Evolutionary conservation across 2,113 vertebrate species (phyloP).

Genomic region (Mustelus asterias): DNA sequence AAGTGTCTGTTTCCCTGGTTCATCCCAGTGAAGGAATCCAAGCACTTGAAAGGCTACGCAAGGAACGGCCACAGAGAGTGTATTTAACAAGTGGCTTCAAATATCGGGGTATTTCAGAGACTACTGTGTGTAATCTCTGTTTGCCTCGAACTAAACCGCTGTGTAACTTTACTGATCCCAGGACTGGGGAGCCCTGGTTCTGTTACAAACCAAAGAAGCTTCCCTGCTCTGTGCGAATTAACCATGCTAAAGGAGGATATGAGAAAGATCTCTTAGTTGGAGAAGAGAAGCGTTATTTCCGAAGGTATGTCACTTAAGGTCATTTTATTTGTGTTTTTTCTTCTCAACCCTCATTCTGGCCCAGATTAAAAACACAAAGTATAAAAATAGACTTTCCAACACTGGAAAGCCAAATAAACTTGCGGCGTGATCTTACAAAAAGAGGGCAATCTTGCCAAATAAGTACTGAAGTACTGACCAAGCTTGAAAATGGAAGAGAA

Average conservation of each 20-base stretch:
- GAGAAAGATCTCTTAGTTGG: constrained; percentile 72
- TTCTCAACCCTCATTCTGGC: background rate
- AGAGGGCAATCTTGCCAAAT: too few relatives aligned
- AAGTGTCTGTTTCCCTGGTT: constrained; percentile 76
- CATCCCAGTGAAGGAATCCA: constrained; percentile 82
- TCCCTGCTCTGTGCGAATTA: constrained; percentile 77
- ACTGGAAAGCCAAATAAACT: background rate
- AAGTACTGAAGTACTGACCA: too few relatives aligned
- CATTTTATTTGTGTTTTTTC: background rate
- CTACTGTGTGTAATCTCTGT: constrained; percentile 84
- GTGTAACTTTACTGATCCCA: constrained; percentile 87
- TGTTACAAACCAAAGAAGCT: constrained; percentile 88
- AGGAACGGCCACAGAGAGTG: constrained; percentile 79
- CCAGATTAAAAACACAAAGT: background rate
- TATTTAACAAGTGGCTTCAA: constrained; percentile 88
- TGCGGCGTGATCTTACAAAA: background rate
- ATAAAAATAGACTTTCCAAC: background rate
- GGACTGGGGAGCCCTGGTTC: constrained; percentile 92
- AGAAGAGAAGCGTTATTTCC: constrained; percentile 77
- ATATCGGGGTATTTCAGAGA: constrained; percentile 74
- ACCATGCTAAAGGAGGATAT: constrained; percentile 83
- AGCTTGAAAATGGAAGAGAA: too few relatives aligned
- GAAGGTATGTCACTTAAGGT: constrained; percentile 61
- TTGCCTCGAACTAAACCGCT: constrained; percentile 59
- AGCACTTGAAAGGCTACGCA: constrained; percentile 70